Evolutionary conservation across 1,140 invertebrate genomes (phyloP).

Genomic region (Aphidius ervi): DNA sequence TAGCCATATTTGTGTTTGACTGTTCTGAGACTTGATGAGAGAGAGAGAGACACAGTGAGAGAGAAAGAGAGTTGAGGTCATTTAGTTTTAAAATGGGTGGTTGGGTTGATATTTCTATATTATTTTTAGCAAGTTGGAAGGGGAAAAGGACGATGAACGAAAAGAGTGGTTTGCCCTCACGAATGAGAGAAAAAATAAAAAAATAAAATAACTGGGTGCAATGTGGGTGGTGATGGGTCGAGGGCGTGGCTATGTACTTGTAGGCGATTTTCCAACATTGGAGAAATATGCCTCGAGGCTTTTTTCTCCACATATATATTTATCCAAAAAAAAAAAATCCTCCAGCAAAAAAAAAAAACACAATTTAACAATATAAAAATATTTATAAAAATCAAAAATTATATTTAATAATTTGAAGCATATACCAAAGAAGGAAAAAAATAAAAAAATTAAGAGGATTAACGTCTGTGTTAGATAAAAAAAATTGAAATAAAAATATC

Average conservation of each 20-base stretch:
- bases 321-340: neutral
- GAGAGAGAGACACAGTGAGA: conserved; percentile 22
- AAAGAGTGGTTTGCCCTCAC: conserved; percentile 19
- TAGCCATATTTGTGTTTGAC: conserved; percentile 29
- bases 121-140: neutral
- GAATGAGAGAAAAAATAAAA: neutral
- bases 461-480: neutral
- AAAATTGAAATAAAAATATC: neutral
- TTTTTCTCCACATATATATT: no score
- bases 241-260: conserved; percentile 18
- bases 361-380: conserved; percentile 2
- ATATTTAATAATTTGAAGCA: no score
- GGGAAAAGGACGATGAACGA: conserved; percentile 17
- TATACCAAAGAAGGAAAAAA: no score
- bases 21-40: conserved; percentile 17
- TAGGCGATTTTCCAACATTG: conserved; percentile 21
- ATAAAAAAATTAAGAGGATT: no score
- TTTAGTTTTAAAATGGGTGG: conserved; percentile 5
- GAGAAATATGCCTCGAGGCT: conserved; percentile 6
- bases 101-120: neutral
- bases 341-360: conserved; percentile 1
- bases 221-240: conserved; percentile 12
- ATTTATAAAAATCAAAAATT: neutral
- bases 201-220: conserved; percentile 1
- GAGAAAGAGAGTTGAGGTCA: conserved; percentile 24